phyloP scores from a whole-genome alignment of 2,888 invertebrate genomes.

The Trilocha varians region DNA sequence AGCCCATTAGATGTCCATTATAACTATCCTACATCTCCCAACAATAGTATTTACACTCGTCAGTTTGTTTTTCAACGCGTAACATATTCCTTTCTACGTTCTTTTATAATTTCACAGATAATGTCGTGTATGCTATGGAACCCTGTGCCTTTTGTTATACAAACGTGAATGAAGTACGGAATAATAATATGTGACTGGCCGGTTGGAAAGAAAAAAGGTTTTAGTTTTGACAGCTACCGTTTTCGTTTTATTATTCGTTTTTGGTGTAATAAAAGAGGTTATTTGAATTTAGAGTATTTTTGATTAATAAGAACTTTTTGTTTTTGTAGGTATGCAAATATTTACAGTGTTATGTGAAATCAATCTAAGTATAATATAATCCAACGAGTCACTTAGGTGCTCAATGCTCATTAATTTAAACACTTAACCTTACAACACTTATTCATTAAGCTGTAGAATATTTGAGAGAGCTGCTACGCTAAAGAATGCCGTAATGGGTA shows the following conservation, averaged over 20 bases:
- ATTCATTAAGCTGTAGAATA: too few relatives aligned
- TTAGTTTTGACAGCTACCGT: conserved; percentile 60
- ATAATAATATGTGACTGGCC: conserved; percentile 64
- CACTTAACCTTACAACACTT: too few relatives aligned
- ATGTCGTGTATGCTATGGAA: conserved; percentile 56
- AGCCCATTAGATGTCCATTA: conserved; percentile 63
- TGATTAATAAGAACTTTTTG: conserved; percentile 8
- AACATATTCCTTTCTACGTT: conserved; percentile 59
- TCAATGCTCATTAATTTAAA: too few relatives aligned
- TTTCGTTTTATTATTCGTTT: conserved; percentile 47
- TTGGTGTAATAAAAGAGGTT: conserved; percentile 37
- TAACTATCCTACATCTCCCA: conserved; percentile 57
- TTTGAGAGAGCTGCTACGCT: too few relatives aligned
- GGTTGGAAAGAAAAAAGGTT: conserved; percentile 49
- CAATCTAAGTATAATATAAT: too few relatives aligned
- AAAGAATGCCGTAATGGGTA: too few relatives aligned
- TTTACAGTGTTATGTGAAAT: too few relatives aligned
- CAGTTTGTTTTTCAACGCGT: conserved; percentile 70
- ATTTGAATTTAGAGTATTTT: conserved; percentile 26
- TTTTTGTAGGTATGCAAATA: too few relatives aligned
- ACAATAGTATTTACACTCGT: conserved; percentile 73
- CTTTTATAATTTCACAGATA: conserved; percentile 56
- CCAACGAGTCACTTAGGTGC: too few relatives aligned
- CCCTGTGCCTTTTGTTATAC: conserved; percentile 60
- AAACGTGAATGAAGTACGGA: conserved; percentile 61